Percentiles rank a stretch among this genome's conserved stretches.
These are phyloP conservation scores for Phyllotis vaccarum DNA, from an alignment of 2,797 vertebrate species.

Conservation along the genomic window DNA sequence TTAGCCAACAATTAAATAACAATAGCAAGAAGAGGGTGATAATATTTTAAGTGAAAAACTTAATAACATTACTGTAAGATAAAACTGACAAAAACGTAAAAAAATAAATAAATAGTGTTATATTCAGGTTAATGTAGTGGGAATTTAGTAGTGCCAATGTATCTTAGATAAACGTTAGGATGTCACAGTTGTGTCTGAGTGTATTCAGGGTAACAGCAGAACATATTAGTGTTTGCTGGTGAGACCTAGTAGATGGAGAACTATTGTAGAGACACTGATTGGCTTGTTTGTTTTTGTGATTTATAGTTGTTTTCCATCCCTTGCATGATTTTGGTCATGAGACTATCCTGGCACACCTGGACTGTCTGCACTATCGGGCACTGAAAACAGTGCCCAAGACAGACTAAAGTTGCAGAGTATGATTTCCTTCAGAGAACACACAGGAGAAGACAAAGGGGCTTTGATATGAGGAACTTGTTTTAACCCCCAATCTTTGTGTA, in stretches of 20 bases:
- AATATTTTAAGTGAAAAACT: background rate
- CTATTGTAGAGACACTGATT: background rate
- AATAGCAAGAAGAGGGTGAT: background rate
- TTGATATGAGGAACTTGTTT: background rate
- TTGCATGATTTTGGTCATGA: background rate
- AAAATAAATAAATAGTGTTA: background rate
- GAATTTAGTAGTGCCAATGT: background rate
- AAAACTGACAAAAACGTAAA: background rate
- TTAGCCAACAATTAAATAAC: background rate
- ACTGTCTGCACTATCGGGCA: background rate
- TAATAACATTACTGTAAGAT: background rate
- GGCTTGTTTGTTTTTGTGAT: too few relatives aligned
- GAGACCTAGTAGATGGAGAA: background rate
- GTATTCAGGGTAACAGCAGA: background rate
- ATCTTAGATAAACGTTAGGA: background rate
- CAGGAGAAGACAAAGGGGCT: background rate
- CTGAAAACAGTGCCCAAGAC: background rate
- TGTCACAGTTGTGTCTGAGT: background rate
- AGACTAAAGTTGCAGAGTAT: too few relatives aligned
- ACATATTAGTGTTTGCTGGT: background rate
- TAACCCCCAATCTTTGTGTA: background rate
- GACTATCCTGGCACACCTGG: background rate
- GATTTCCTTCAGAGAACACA: background rate
- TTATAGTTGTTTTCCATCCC: background rate
- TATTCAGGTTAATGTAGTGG: background rate